Conservation (phyloP, 2,113 vertebrate genomes). For the Syngnathoides biaculeatus region DNA sequence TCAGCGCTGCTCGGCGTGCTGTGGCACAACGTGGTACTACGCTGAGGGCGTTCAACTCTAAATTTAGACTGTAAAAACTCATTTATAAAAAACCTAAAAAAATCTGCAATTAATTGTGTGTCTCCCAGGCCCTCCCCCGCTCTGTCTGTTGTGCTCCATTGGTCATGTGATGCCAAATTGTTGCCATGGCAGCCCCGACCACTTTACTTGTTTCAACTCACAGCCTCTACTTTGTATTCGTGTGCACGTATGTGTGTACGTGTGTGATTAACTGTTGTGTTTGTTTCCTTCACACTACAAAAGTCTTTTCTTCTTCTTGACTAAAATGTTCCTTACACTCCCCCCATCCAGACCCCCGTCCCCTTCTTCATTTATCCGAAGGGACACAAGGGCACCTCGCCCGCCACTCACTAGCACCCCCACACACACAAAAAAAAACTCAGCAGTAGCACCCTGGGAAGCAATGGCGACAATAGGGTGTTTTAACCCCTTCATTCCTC, state of each 20-base stretch:
- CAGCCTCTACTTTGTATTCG: constrained; percentile 9
- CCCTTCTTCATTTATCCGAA: constrained; percentile 38
- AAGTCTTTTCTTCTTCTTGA: constrained; percentile 40
- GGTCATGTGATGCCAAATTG: constrained; percentile 57
- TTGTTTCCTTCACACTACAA: constrained; percentile 41
- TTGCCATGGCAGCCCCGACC: constrained; percentile 58
- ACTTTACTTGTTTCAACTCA: constrained; percentile 21
- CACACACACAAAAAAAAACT: neutral
- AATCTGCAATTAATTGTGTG: too few species aligned
- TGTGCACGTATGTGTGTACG: constrained; percentile 13
- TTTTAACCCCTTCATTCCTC: constrained; percentile 34
- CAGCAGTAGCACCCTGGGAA: constrained; percentile 39
- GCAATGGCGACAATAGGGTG: constrained; percentile 36
- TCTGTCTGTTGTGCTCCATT: constrained; percentile 1
- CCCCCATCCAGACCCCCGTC: neutral
- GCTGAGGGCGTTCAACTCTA: too few species aligned
- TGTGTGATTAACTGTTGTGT: constrained; percentile 5
- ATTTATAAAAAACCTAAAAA: too few species aligned
- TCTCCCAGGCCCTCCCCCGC: constrained; percentile 19
- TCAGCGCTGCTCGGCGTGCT: too few species aligned
- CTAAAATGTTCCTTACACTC: constrained; percentile 30
- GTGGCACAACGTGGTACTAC: too few species aligned
- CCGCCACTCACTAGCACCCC: constrained; percentile 10
- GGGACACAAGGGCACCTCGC: constrained; percentile 33
- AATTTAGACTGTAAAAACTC: too few species aligned